Base-by-base conservation (phyloP, 2,113 vertebrate genomes). In the Cranoglanis bouderius region DNA sequence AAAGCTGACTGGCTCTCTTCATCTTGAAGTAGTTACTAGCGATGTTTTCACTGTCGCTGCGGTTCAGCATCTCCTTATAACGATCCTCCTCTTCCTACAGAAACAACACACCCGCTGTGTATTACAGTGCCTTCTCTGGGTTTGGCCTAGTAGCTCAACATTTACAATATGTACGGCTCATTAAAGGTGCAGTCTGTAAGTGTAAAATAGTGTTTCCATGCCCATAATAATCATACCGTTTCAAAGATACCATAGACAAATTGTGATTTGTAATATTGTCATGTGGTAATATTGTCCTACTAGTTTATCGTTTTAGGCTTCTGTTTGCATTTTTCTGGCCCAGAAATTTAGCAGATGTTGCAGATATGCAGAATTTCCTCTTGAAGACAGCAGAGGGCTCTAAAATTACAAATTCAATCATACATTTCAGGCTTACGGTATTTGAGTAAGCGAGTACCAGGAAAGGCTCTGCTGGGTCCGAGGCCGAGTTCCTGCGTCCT, bases 21-120 rank as follows among this genome's bases (percentile, higher is more conserved):
- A 94, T 91, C 89, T 93, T 95, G 91, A 98, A 98, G 94, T 97
- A 98, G 93, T 95, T 97, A 89, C 91, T 97, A 92, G 97, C 96
- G 0, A 96, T 95, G 81, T 95, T 95, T 72, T 97, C 95, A 2
- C 97, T 97, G 92, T 97, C 94, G 0, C 97, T 98, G 6, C 96
- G 96, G 82, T 93, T 94, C 82, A 98, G 93, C 96, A 97, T 95
- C 89, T 96, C 93, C 88, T 94, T 97, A 89, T 96, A 98, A 59
- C 94, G 91, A 89, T 98, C 96, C 91, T 97, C 96, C 35, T 97
- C 96, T 55, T 96, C 95, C 94, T 95, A 92, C 77, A 78, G 26
- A 78, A n/a, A 78, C 13, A 74, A 3, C 7, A 38, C 16, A 29
- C 8, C 32, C 14, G 10, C 32, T 19, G 67, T 70, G 32, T 70